These are phyloP conservation scores for Chrysaora quinquecirrha DNA, from an alignment of 30 jellyfish, hydroid and myxozoan species.

Conservation along the genomic window DNA sequence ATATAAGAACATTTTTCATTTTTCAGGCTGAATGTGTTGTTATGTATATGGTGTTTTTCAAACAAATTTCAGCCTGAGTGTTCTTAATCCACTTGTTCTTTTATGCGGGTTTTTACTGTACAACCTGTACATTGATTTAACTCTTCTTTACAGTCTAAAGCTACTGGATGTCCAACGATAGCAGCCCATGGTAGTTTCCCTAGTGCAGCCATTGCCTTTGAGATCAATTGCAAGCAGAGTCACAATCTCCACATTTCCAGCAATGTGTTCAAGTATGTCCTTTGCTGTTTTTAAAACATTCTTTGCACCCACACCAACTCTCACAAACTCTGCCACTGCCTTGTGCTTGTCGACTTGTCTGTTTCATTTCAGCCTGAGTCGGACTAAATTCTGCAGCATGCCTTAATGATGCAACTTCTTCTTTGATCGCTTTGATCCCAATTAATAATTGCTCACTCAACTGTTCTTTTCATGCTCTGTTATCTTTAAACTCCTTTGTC, in stretches of 20 bases:
- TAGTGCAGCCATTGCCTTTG: constrained; percentile 7
- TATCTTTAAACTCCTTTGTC: neutral
- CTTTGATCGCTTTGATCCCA: constrained; percentile 1
- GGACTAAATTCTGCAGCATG: constrained; percentile 20
- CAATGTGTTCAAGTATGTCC: constrained; percentile 40
- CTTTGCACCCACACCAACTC: constrained; percentile 9
- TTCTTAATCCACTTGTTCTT: no score
- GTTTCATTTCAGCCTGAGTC: neutral
- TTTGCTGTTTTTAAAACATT: constrained; percentile 26
- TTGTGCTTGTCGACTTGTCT: neutral
- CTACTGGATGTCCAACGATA: constrained; percentile 43
- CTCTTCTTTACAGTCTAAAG: constrained; percentile 22
- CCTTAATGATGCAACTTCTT: constrained; percentile 2
- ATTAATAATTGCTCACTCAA: constrained; percentile 2
- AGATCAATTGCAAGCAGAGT: constrained; percentile 15
- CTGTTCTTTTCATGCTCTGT: constrained; percentile 4
- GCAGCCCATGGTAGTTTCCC: constrained; percentile 53
- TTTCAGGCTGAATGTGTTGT: no score
- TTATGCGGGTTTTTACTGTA: no score
- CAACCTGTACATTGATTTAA: constrained; percentile 36
- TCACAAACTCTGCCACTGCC: constrained; percentile 7
- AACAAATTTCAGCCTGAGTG: no score
- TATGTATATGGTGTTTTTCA: no score
- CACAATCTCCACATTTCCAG: constrained; percentile 36
- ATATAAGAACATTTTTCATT: no score